Conservation (phyloP, 2,113 vertebrate genomes). For the Myanophis thanlyinensis region DNA sequence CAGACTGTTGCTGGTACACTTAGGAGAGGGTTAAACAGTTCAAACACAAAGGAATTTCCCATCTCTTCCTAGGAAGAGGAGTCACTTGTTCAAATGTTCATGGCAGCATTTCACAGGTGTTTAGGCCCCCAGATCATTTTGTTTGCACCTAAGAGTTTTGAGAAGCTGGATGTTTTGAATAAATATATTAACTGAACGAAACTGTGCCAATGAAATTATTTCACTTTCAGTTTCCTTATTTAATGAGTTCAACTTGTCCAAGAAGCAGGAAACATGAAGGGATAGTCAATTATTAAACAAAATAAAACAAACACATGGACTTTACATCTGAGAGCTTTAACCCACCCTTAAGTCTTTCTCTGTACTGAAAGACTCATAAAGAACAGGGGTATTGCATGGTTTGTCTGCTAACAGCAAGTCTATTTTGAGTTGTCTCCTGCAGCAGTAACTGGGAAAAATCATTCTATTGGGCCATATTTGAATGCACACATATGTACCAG, state of each 20-base stretch:
- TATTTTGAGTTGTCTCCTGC: background rate
- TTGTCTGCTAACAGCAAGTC: background rate
- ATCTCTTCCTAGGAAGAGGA: background rate
- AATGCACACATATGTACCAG: conserved; percentile 18
- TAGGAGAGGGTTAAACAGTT: background rate
- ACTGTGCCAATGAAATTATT: background rate
- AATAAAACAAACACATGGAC: conserved; percentile 14
- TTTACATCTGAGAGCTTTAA: background rate
- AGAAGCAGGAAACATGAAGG: conserved; percentile 36
- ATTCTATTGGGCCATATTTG: conserved; percentile 37
- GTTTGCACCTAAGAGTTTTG: background rate
- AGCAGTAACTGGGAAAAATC: background rate
- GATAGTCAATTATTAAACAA: conserved; percentile 35
- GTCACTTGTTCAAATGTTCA: background rate
- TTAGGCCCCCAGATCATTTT: background rate
- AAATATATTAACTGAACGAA: background rate
- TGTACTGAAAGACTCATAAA: conserved; percentile 21
- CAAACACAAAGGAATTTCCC: background rate
- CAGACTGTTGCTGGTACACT: background rate
- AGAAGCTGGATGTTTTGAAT: background rate
- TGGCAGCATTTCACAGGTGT: background rate
- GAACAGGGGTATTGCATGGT: background rate
- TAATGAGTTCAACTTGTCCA: background rate
- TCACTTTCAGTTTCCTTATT: no score
- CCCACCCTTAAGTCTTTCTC: background rate